phyloP scores from a whole-genome alignment of 1,140 invertebrate species.

The Brachionus plicatilis region DNA sequence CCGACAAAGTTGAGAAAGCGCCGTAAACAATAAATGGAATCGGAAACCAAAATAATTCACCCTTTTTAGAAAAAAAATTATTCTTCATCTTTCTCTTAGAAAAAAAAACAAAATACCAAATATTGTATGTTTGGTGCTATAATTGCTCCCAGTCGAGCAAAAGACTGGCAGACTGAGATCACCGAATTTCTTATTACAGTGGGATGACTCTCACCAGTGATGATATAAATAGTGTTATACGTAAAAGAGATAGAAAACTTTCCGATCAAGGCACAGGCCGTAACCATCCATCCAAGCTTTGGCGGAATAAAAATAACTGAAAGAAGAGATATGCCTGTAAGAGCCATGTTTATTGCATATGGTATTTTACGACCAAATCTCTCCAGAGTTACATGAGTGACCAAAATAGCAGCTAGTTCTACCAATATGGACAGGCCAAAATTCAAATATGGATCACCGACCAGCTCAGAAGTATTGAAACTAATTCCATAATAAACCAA shows the following conservation, averaged over 20 bases:
- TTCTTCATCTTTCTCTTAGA: background rate
- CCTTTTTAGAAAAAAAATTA: background rate
- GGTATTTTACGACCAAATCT: slow-evolving; percentile 29
- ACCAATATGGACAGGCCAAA: slow-evolving; percentile 44
- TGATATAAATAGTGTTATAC: slow-evolving; percentile 30
- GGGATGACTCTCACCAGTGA: slow-evolving; percentile 18
- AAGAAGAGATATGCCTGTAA: slow-evolving; percentile 6
- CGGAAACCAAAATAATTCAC: slow-evolving; percentile 40
- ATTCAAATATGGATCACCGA: slow-evolving; percentile 45
- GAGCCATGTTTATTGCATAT: background rate
- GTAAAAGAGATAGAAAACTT: slow-evolving; percentile 28
- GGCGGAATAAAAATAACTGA: background rate
- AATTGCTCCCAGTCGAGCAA: background rate
- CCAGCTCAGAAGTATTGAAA: slow-evolving; percentile 43
- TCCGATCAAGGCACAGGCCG: slow-evolving; percentile 1
- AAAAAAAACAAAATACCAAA: background rate
- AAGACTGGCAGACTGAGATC: slow-evolving; percentile 4
- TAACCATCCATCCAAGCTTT: background rate
- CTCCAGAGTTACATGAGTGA: slow-evolving; percentile 41
- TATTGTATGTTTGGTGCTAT: slow-evolving; percentile 17
- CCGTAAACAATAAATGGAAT: slow-evolving; percentile 43
- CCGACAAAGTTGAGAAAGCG: slow-evolving; percentile 42
- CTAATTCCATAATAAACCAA: slow-evolving; percentile 46
- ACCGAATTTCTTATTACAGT: slow-evolving; percentile 31
- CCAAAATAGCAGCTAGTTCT: slow-evolving; percentile 43